phyloP scores from a whole-genome alignment of 2,797 vertebrate genomes.

The Ispidina picta region DNA sequence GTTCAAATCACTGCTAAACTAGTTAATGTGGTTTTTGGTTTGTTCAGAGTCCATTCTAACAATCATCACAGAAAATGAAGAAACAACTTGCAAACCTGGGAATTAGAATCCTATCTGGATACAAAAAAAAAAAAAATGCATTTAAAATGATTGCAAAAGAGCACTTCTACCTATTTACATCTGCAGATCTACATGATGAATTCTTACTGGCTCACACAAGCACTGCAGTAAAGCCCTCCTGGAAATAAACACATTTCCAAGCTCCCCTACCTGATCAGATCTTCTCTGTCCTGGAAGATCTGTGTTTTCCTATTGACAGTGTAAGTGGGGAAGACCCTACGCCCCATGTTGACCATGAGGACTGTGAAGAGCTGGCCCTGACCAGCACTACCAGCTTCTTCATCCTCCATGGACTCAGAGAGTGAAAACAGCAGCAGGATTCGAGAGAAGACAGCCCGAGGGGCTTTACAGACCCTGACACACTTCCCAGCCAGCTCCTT shows the following conservation, averaged over 20 bases:
- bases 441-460: constrained; percentile 89
- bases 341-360: constrained; percentile 89
- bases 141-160: background rate
- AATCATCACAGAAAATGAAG: background rate
- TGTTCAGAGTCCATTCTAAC: background rate
- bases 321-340: constrained; percentile 88
- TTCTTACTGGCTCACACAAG: background rate
- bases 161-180: background rate
- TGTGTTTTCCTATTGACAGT: constrained; percentile 79
- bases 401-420: constrained; percentile 88
- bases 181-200: background rate
- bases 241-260: background rate
- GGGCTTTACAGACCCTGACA: constrained; percentile 80
- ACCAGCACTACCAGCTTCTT: constrained; percentile 87
- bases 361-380: constrained; percentile 90
- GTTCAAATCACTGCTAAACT: background rate
- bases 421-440: constrained; percentile 91
- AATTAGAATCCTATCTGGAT: background rate
- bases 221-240: background rate
- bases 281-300: constrained; percentile 90
- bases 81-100: background rate
- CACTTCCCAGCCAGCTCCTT: constrained; percentile 85
- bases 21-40: background rate
- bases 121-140: background rate
- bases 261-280: constrained; percentile 86